These are phyloP conservation scores for Drosophila macrospina DNA, from an alignment of 2,888 invertebrate genomes.

Conservation along the genomic window DNA sequence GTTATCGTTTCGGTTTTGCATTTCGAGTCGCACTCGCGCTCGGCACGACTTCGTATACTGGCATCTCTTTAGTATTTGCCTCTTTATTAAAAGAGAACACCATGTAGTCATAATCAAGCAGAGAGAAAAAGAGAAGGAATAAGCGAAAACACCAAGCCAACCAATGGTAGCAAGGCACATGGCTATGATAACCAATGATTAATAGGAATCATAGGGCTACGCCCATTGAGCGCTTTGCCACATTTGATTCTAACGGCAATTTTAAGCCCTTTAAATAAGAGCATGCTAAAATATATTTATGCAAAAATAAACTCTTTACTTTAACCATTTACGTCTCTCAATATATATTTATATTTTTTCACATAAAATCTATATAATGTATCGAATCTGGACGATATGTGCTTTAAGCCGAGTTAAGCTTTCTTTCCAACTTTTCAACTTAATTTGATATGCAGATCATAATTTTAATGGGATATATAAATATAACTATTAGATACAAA, in stretches of 20 bases:
- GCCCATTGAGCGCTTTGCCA: conserved; percentile 16
- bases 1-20: conserved; percentile 6
- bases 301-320: conserved; percentile 6
- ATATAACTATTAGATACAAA: too few species aligned
- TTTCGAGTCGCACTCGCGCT: background rate
- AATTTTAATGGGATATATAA: too few species aligned
- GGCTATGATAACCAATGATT: conserved; percentile 38
- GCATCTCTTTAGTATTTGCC: conserved; percentile 30
- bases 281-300: background rate
- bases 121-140: background rate
- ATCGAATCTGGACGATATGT: too few species aligned
- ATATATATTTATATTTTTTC: background rate
- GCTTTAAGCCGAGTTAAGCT: too few species aligned
- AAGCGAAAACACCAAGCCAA: background rate
- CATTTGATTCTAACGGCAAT: conserved; percentile 3
- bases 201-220: conserved; percentile 13
- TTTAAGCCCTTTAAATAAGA: conserved; percentile 9
- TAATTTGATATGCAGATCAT: too few species aligned
- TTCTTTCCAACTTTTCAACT: too few species aligned
- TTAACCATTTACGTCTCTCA: conserved; percentile 1
- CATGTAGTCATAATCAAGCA: background rate
- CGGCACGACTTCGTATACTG: background rate
- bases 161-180: conserved; percentile 33
- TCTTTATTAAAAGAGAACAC: conserved; percentile 38
- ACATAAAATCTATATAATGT: background rate